Base-by-base conservation (phyloP, 2,113 vertebrate genomes). In the Gopherus flavomarginatus region DNA sequence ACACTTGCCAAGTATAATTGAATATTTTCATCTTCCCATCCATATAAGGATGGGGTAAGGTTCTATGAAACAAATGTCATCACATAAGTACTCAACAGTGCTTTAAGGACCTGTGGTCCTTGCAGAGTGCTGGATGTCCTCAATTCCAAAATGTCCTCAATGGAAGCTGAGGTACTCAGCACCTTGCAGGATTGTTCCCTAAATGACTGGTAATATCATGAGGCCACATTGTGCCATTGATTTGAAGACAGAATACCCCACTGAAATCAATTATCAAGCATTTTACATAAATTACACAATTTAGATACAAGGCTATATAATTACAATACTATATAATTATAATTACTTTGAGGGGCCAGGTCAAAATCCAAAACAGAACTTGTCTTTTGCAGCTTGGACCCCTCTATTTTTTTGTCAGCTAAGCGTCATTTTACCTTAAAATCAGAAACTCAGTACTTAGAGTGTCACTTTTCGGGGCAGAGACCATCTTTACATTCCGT, bases 321-420 rank as follows among this genome's bases (percentile, higher is more conserved):
- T 44, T 82, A 89, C 3, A 11, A 22, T 35, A 26, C 21, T 44
- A 85, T 3, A 22, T 47, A 90, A 4, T 44, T 82, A 89, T 3
- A 11, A 22, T 35, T 42, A 26, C 86, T 83, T 88, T 50, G 35
- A 88, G 38, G 0, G 17, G 82, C 16, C 10, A 50, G 14, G n/a
- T 49, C 10, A 90, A 95, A 96, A 90, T 14, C 54, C 42, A 80
- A n/a, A 90, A 11, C 31, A 57, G 56, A 57, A 27, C 22, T 57
- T 75, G 90, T 8, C 50, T 13, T 75, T 81, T 94, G 49, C 53
- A 79, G 14, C 52, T 77, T 94, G 92, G 85, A 88, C 85, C n/a
- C 44, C n/a, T 95, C 90, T 86, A 83, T 90, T 50, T 17, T 5
- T 93, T 89, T 92, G 47, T 81, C 94, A 97, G 97, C 86, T 93